Evolutionary conservation across 2,113 vertebrate genomes (phyloP).

Genomic region (Mus pahari): DNA sequence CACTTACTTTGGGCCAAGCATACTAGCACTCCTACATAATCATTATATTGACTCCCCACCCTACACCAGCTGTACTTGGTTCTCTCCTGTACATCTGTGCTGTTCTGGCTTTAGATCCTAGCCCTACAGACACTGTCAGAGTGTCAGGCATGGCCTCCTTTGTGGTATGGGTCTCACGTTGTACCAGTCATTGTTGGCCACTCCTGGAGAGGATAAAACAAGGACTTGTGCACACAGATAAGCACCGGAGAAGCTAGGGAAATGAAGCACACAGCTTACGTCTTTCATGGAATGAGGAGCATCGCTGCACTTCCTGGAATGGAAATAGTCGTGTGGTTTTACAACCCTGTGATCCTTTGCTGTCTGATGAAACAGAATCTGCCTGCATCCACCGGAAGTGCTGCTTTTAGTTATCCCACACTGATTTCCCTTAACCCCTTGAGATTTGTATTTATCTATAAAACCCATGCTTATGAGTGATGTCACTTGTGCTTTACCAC

Average conservation of each 20-base stretch:
- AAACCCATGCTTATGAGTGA: neutral
- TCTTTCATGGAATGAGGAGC: neutral
- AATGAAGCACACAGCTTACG: neutral
- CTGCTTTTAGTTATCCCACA: neutral
- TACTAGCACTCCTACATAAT: no score
- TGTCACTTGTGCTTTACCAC: neutral
- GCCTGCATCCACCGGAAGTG: neutral
- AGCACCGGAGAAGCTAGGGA: neutral
- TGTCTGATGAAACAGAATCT: neutral
- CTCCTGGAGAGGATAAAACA: neutral
- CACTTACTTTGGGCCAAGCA: no score
- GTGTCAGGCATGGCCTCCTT: neutral
- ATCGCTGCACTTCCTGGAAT: neutral
- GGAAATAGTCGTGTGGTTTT: neutral
- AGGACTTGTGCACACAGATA: neutral
- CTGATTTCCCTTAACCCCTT: neutral
- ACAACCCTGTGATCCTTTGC: neutral
- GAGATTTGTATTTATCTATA: neutral
- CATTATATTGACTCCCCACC: no score
- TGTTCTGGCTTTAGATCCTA: neutral
- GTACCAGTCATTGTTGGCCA: neutral
- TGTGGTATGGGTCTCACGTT: neutral
- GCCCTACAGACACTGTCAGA: neutral
- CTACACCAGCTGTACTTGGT: neutral
- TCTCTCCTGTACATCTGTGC: neutral